These are phyloP conservation scores for Threskiornis aethiopicus DNA, from an alignment of 2,797 vertebrate species.

Conservation along the genomic window DNA sequence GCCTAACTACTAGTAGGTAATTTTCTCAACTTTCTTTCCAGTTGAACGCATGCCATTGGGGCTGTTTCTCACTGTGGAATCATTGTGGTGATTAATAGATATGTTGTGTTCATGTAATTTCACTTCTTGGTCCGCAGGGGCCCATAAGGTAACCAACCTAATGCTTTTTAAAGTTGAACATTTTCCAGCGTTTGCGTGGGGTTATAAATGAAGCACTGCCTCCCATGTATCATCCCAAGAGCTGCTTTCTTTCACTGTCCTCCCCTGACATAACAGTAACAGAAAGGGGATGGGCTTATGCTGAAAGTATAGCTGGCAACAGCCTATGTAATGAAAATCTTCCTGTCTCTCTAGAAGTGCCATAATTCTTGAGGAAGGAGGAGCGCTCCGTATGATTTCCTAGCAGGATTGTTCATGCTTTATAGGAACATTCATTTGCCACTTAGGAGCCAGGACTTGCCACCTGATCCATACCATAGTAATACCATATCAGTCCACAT, in stretches of 20 bases:
- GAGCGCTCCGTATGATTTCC: background rate
- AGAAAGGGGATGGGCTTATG: conserved; percentile 40
- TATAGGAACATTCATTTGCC: background rate
- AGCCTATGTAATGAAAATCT: background rate
- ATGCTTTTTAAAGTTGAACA: conserved; percentile 71
- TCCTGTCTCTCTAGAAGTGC: background rate
- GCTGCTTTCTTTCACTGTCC: conserved; percentile 77
- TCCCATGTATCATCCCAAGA: conserved; percentile 69
- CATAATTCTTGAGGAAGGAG: background rate
- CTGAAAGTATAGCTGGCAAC: conserved; percentile 29
- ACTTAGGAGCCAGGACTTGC: background rate
- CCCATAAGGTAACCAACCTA: conserved; percentile 70
- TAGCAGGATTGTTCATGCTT: background rate
- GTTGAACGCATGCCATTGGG: conserved; percentile 14
- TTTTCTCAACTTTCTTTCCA: conserved; percentile 26
- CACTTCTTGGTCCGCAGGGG: conserved; percentile 63
- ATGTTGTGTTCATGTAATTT: conserved; percentile 68
- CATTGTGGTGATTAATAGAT: conserved; percentile 71
- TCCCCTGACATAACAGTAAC: conserved; percentile 65
- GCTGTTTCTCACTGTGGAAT: conserved; percentile 62
- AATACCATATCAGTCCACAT: accelerated
- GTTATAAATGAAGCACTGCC: conserved; percentile 74
- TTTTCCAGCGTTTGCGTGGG: conserved; percentile 70
- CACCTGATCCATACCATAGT: background rate
- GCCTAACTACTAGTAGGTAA: background rate